Evolutionary conservation across 2,888 invertebrate species (phyloP).

Genomic region (Anaspis maculata): DNA sequence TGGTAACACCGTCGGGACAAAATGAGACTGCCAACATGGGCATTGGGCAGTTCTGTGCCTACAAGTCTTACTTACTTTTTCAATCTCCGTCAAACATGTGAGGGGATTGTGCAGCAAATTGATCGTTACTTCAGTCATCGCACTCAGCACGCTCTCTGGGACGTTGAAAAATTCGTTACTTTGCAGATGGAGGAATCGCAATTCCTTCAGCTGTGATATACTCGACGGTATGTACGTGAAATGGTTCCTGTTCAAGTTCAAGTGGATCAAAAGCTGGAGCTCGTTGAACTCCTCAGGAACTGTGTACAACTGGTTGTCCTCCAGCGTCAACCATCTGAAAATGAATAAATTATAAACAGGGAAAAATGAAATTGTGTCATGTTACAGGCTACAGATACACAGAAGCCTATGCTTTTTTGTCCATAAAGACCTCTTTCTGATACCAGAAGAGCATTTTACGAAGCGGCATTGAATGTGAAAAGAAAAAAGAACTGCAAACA

Average conservation of each 20-base stretch:
- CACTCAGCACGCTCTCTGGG: constrained; percentile 24
- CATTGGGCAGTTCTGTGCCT: no score
- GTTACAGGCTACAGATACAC: no score
- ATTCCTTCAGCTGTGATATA: constrained; percentile 28
- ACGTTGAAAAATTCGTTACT: constrained; percentile 31
- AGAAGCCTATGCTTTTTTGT: no score
- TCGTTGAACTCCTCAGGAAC: constrained; percentile 48
- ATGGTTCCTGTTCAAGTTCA: constrained; percentile 53
- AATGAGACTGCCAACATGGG: no score
- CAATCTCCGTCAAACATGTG: constrained; percentile 7
- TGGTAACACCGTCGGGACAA: no score
- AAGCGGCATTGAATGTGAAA: no score
- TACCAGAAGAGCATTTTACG: no score
- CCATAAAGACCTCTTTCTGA: no score
- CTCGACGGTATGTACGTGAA: constrained; percentile 46
- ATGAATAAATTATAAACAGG: constrained; percentile 6
- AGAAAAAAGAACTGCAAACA: no score
- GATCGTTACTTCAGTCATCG: constrained; percentile 32
- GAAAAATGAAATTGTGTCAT: constrained; percentile 1
- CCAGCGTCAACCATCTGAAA: constrained; percentile 58
- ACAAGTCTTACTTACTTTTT: constrained; percentile 11
- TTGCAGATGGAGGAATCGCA: constrained; percentile 32
- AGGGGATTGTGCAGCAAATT: constrained; percentile 35
- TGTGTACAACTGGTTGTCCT: constrained; percentile 50
- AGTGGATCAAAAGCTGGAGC: constrained; percentile 50